Evolutionary conservation across 1,140 invertebrate species (phyloP), one percentile per base, ranked within the genome.

Genomic region (Monochamus saltuarius): DNA sequence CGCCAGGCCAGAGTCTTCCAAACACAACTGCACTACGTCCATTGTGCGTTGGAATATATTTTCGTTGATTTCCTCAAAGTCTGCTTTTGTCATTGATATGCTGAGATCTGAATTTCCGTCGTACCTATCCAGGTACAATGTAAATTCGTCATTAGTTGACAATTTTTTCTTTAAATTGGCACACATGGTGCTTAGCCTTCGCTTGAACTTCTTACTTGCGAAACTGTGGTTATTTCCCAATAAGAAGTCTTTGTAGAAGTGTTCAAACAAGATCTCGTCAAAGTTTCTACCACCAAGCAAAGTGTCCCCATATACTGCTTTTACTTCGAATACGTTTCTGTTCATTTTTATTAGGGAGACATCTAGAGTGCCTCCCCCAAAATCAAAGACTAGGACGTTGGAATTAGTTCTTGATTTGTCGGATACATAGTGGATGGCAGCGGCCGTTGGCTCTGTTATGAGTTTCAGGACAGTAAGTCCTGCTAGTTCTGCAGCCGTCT

Each of bases 291-390:
- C 87, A 59, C 87, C 87, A 60, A 89, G 75, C 70, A 88, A 85
- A 9, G 63, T 71, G 53, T 74, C 62, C 78, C 80, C 73, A 74
- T 92, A 92, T 2, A 92, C 94, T 1, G 91, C 85, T 19, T 82
- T 40, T 9, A 72, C 90, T 79, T 83, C 4, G 91, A 69, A 61
- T 1, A 88, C 85, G 50, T 87, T 88, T 67, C 88, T 86, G 71
- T 89, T 87, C 69, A 89, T 89, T 29, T 87, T 88, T 9, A 91
- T 78, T 7, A 90, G 75, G 6, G 88, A 89, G 0, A 90, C 88
- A 78, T 90, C 88, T 73, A 91, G 90, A 61, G 89, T 90, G 61
- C 89, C 89, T 73, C 88, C 88, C 46, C 87, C 87, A 53, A 88
- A 72, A 75, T 89, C 87, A 69, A 86, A 66, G 9, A 68, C 61